Evolutionary conservation across 2,888 invertebrate species (phyloP), one percentile per base, ranked within the genome.

Genomic region (Congeria kusceri): DNA sequence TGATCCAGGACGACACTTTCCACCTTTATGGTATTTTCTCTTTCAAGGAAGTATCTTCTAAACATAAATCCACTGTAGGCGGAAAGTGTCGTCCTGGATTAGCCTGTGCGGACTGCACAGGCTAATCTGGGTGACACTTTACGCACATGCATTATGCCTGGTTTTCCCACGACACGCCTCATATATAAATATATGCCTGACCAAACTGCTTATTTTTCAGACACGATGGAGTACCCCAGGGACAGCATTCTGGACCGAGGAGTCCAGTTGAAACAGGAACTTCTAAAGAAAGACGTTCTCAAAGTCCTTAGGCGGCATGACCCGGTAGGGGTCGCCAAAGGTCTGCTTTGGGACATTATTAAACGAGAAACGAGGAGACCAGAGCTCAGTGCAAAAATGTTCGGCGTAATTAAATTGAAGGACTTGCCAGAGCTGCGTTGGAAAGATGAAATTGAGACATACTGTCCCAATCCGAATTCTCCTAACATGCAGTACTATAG

Each of bases 281-380:
- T 62, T 28, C 57, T 83, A 56, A 74, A 77, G 49, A 67, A 68
- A 49, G 79, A 77, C 68, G 77, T 80, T 2, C 25, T 76, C 20
- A 56, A 64, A 53, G 59, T 72, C 11, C 27, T 80, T 27, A 39
- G 46, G 23, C 62, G 44, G 27, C 39, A 66, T 28, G 53, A 20
- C 44, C 74, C 69, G n/a, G 57, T 65, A 0, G 79, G 80, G 13
- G 57, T 83, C 1, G 39, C 3, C n/a, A 59, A 64, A 25, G 13
- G 1, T 13, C 28, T 57, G 0, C n/a, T 83, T 13, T 80, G 79
- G 83, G 32, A 23, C 9, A 39, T 39, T 5, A 61, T 83, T 13
- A 27, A 32, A 0, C 53, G 47, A 67, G 61, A 78, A 28, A 72
- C 73, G 7, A 77, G 78, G 9, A 59, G 72, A 5, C 20, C 20